These are phyloP conservation scores for Meteorus sp. DNA, from an alignment of 1,140 invertebrate species.

Conservation along the genomic window DNA sequence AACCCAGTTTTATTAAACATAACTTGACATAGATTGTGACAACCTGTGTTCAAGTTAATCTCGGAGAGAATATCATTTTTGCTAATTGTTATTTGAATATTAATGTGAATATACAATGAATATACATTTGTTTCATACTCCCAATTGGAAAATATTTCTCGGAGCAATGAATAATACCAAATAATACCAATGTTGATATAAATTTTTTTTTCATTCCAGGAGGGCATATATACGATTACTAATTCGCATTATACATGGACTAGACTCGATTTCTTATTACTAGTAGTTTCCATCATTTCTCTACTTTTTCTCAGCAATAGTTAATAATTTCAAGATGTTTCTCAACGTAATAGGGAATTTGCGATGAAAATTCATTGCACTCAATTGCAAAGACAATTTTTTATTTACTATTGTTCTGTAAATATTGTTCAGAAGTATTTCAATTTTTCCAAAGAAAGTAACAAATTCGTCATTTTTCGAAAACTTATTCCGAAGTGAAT, in stretches of 20 bases:
- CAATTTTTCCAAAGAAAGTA: not conserved
- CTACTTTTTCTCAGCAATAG: too few relatives aligned
- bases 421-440: not conserved
- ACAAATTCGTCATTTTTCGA: not conserved
- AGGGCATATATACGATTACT: constrained; percentile 50
- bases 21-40: too few relatives aligned
- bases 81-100: constrained; percentile 29
- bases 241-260: constrained; percentile 59
- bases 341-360: constrained; percentile 31
- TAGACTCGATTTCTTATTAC: constrained; percentile 60
- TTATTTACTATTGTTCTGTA: constrained; percentile 1
- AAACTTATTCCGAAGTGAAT: too few relatives aligned
- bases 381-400: constrained; percentile 43
- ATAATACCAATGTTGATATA: constrained; percentile 45
- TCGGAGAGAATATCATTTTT: too few relatives aligned
- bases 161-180: constrained; percentile 16
- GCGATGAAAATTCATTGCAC: constrained; percentile 36
- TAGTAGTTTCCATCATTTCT: constrained; percentile 40
- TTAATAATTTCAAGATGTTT: too few relatives aligned
- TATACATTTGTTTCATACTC: constrained; percentile 55
- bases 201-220: too few relatives aligned
- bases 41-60: too few relatives aligned
- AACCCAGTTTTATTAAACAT: too few relatives aligned
- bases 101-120: constrained; percentile 44
- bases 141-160: constrained; percentile 35